Conservation (phyloP, 1,140 invertebrate species). For the Eulimnadia texana region DNA sequence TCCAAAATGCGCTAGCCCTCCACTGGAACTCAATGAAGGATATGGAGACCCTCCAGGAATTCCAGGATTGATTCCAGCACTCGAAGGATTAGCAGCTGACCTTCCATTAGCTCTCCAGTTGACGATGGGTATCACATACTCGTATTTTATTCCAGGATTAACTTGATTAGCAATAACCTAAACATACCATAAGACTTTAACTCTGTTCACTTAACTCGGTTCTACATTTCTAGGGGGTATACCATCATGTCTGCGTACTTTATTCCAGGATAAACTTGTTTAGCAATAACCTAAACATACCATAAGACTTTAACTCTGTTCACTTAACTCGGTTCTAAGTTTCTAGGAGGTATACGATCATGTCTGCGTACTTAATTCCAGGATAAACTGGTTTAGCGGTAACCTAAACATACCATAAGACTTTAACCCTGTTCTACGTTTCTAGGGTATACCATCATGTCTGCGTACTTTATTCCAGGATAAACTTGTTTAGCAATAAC, state of each 20-base stretch:
- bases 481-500: conserved; percentile 59
- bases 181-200: conserved; percentile 52
- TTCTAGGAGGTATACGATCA: no score
- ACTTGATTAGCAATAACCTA: conserved; percentile 59
- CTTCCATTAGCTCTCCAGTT: background rate
- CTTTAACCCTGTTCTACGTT: no score
- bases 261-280: conserved; percentile 63
- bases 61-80: background rate
- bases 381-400: conserved; percentile 59
- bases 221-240: no score
- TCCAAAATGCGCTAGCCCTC: background rate
- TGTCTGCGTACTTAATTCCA: conserved; percentile 78
- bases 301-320: no score
- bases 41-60: no score
- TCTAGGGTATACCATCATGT: no score
- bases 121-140: conserved; percentile 51
- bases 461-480: conserved; percentile 77
- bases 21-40: conserved; percentile 1
- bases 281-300: conserved; percentile 55
- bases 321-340: no score
- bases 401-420: conserved; percentile 56
- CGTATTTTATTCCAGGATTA: conserved; percentile 74
- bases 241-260: conserved; percentile 76
- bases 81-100: background rate
- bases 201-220: no score